A percentile compares a stretch with the other conserved stretches of the same genome.
phyloP scores from a whole-genome alignment of 2,888 invertebrate genomes.

The Proisotoma minuta region DNA sequence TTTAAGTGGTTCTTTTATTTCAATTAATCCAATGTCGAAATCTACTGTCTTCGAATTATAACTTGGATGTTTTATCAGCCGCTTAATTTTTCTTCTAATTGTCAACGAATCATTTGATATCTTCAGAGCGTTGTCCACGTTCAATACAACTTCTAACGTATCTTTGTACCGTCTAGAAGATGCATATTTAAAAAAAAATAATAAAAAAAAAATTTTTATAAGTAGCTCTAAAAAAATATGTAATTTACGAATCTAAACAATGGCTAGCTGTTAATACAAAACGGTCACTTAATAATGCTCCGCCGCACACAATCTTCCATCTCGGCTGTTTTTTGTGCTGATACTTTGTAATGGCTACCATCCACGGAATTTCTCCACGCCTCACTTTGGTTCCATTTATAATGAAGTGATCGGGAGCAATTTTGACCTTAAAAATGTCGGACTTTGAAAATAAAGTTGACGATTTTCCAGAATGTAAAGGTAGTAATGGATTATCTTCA shows the following conservation, averaged over 20 bases:
- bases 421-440: background rate
- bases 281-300: slow-evolving; percentile 65
- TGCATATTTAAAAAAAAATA: background rate
- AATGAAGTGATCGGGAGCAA: slow-evolving; percentile 8
- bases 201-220: background rate
- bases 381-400: slow-evolving; percentile 16
- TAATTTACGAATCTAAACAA: slow-evolving; percentile 68
- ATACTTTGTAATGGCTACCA: slow-evolving; percentile 24
- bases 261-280: slow-evolving; percentile 74
- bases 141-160: slow-evolving; percentile 26
- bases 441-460: no score
- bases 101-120: slow-evolving; percentile 16
- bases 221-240: background rate
- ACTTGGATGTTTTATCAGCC: slow-evolving; percentile 24
- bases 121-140: slow-evolving; percentile 17
- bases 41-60: slow-evolving; percentile 19
- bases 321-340: slow-evolving; percentile 20
- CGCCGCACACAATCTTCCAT: slow-evolving; percentile 60
- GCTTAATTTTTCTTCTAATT: slow-evolving; percentile 20
- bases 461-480: no score
- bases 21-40: slow-evolving; percentile 29
- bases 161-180: slow-evolving; percentile 26
- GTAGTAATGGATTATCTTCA: background rate
- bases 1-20: slow-evolving; percentile 13
- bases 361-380: slow-evolving; percentile 31